Evolutionary conservation across 2,888 invertebrate species (phyloP).

Genomic region (Mongoloraphidia duomilia): DNA sequence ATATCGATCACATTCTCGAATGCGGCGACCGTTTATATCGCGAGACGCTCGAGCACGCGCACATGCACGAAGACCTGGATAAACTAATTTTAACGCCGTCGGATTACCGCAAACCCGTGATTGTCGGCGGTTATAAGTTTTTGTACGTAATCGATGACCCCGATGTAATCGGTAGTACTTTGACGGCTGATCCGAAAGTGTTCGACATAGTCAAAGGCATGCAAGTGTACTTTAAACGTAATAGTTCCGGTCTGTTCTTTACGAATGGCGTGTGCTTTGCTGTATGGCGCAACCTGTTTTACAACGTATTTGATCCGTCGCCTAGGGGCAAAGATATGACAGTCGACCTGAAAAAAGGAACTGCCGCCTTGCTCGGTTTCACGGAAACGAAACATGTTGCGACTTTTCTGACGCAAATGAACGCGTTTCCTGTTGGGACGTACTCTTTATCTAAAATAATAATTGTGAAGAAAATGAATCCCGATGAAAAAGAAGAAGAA

Average conservation of each 20-base stretch:
- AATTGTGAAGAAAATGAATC: constrained; percentile 31
- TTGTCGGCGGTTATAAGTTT: constrained; percentile 32
- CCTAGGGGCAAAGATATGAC: constrained; percentile 38
- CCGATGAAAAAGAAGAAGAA: constrained; percentile 35
- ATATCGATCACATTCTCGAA: constrained; percentile 41
- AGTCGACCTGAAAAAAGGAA: constrained; percentile 34
- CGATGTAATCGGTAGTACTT: constrained; percentile 25
- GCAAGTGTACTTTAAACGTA: constrained; percentile 37
- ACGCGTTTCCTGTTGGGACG: constrained; percentile 34
- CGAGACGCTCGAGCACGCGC: constrained; percentile 21
- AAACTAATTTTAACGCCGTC: constrained; percentile 35
- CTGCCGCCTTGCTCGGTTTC: constrained; percentile 40
- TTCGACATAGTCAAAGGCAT: constrained; percentile 36
- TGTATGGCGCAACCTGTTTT: constrained; percentile 43
- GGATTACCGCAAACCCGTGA: constrained; percentile 19
- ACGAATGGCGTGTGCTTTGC: constrained; percentile 30
- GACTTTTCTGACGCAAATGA: constrained; percentile 35
- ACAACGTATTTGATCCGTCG: constrained; percentile 48
- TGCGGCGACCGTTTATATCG: constrained; percentile 36
- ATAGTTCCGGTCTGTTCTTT: constrained; percentile 36
- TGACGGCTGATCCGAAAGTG: constrained; percentile 24
- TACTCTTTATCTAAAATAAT: constrained; percentile 35
- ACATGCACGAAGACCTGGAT: constrained; percentile 22
- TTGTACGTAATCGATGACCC: constrained; percentile 26
- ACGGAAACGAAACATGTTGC: constrained; percentile 35